Conservation (phyloP, 30 jellyfish, hydroid and myxozoan genomes). For the Turritopsis rubra region DNA sequence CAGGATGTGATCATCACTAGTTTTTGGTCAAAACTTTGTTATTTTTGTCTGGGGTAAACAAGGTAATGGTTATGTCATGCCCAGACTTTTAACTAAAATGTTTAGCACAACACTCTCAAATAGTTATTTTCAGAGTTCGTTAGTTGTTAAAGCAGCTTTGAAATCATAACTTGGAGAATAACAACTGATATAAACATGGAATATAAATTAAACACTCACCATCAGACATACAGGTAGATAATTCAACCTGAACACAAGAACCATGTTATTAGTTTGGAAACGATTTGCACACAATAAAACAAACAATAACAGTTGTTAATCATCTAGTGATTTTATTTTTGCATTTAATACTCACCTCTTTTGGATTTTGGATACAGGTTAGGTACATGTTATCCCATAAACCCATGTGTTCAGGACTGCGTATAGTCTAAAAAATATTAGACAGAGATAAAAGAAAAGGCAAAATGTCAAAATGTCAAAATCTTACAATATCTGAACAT, state of each 20-base stretch:
- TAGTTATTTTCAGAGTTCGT: too few relatives aligned
- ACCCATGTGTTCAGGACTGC: slow-evolving; percentile 34
- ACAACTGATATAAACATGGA: not conserved
- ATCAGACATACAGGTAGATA: slow-evolving; percentile 77
- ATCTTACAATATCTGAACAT: not conserved
- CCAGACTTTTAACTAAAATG: too few relatives aligned
- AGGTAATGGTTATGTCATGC: too few relatives aligned
- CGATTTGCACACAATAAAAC: too few relatives aligned
- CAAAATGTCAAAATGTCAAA: not conserved
- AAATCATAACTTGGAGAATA: not conserved
- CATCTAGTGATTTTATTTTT: too few relatives aligned
- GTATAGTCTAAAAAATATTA: slow-evolving; percentile 36
- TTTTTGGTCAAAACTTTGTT: too few relatives aligned
- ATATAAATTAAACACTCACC: slow-evolving; percentile 37
- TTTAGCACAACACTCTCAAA: too few relatives aligned
- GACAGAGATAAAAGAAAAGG: not conserved
- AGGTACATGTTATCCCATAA: slow-evolving; percentile 46
- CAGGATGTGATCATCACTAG: too few relatives aligned
- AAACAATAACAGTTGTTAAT: too few relatives aligned
- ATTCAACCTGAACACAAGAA: slow-evolving; percentile 45
- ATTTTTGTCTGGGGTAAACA: too few relatives aligned
- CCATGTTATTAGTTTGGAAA: too few relatives aligned
- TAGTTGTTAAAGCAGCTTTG: not conserved
- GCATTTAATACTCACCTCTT: slow-evolving; percentile 44
- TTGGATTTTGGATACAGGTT: slow-evolving; percentile 72